Conservation (phyloP, 2,113 vertebrate genomes). For the Prionailurus viverrinus region DNA sequence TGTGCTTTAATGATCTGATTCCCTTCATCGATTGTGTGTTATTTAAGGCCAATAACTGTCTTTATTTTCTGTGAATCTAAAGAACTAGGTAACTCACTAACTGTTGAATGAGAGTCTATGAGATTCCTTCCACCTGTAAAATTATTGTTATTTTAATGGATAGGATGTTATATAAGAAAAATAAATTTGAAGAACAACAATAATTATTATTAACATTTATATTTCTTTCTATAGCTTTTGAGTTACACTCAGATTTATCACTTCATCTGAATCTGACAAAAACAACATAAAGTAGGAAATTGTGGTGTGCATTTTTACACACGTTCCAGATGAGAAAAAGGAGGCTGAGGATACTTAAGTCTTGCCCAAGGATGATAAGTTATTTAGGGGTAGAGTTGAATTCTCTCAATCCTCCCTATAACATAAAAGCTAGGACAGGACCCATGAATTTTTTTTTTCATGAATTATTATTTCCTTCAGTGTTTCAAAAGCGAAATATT, state of each 20-base stretch:
- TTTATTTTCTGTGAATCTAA: not conserved
- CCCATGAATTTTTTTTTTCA: not conserved
- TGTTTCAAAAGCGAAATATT: not conserved
- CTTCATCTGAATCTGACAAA: not conserved
- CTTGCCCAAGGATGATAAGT: not conserved
- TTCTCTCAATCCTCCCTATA: not conserved
- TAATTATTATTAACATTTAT: not conserved
- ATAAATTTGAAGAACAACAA: not conserved
- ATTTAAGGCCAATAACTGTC: not conserved
- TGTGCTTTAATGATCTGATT: not conserved
- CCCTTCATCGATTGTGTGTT: not conserved
- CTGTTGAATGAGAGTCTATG: not conserved
- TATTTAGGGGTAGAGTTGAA: not conserved
- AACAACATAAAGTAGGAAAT: not conserved
- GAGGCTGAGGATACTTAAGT: not conserved
- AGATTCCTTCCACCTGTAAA: not conserved
- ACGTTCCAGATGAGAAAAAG: not conserved
- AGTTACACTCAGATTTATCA: not conserved
- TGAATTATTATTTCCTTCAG: not conserved
- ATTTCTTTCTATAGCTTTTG: not conserved
- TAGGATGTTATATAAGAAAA: not conserved
- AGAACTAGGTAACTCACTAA: not conserved
- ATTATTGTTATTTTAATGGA: not conserved
- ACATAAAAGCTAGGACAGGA: not conserved
- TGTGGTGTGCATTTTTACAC: not conserved